phyloP scores from a whole-genome alignment of 2,113 vertebrate species.

The Epinephelus moara region DNA sequence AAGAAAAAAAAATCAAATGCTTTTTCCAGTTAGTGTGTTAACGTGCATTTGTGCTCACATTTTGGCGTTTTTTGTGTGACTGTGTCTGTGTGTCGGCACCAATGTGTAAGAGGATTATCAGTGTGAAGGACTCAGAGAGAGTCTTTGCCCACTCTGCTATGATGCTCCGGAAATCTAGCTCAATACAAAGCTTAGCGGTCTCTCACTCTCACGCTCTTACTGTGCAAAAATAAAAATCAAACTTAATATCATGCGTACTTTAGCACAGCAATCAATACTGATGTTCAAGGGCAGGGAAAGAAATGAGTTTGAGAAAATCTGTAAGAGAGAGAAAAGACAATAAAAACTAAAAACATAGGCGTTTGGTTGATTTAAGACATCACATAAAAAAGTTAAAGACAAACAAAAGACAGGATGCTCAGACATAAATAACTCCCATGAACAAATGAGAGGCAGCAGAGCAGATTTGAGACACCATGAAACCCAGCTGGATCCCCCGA shows the following conservation, averaged over 20 bases:
- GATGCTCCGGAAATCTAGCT: slow-evolving; percentile 34
- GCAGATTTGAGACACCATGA: slow-evolving; percentile 43
- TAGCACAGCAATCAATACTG: background rate
- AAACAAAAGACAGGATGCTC: slow-evolving; percentile 22
- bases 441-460: slow-evolving; percentile 32
- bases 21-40: slow-evolving; percentile 18
- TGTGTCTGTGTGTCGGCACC: slow-evolving; percentile 28
- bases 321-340: background rate
- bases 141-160: slow-evolving; percentile 47
- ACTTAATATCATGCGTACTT: background rate
- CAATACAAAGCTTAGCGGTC: slow-evolving; percentile 21
- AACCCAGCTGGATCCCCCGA: slow-evolving; percentile 41
- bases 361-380: background rate
- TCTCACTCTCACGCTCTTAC: slow-evolving; percentile 4
- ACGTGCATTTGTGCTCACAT: slow-evolving; percentile 23
- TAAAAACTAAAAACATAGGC: background rate
- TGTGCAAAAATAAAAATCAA: background rate
- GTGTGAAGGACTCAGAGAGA: slow-evolving; percentile 46
- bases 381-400: slow-evolving; percentile 9
- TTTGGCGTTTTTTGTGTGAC: slow-evolving; percentile 11
- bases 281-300: background rate
- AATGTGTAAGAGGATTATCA: slow-evolving; percentile 74
- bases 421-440: slow-evolving; percentile 20
- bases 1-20: background rate
- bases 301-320: background rate